phyloP scores from a whole-genome alignment of 2,888 invertebrate species.

The Sesia apiformis region DNA sequence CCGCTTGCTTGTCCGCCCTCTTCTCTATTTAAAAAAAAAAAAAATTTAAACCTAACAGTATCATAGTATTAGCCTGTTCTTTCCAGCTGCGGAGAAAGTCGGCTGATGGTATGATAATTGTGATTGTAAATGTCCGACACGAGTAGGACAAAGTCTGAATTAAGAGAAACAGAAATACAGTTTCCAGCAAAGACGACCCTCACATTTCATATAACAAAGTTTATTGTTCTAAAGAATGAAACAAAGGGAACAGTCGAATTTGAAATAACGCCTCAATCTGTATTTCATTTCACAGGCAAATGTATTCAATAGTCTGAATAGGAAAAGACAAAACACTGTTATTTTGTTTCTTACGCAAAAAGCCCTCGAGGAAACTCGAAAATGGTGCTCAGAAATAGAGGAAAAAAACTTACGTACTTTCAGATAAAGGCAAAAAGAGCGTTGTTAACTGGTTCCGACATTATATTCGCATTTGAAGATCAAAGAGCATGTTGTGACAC shows the following conservation, averaged over 20 bases:
- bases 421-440: slow-evolving; percentile 50
- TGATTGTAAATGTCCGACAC: too few species aligned
- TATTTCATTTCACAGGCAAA: slow-evolving; percentile 41
- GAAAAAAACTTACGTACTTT: slow-evolving; percentile 35
- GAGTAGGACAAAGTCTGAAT: too few species aligned
- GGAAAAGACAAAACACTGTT: slow-evolving; percentile 46
- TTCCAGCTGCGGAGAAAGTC: too few species aligned
- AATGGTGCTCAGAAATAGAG: slow-evolving; percentile 9
- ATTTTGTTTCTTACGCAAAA: slow-evolving; percentile 39
- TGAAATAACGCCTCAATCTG: slow-evolving; percentile 34
- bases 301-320: slow-evolving; percentile 45
- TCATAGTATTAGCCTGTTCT: too few species aligned
- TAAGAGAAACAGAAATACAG: not conserved
- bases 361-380: slow-evolving; percentile 20
- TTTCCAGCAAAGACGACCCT: slow-evolving; percentile 17
- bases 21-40: too few species aligned
- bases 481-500: slow-evolving; percentile 69
- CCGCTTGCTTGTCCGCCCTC: too few species aligned
- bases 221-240: slow-evolving; percentile 18
- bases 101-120: too few species aligned
- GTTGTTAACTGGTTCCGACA: slow-evolving; percentile 62
- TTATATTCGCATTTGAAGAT: slow-evolving; percentile 72
- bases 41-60: too few species aligned
- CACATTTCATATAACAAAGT: slow-evolving; percentile 21
- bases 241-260: slow-evolving; percentile 26